Evolutionary conservation across 2,797 vertebrate genomes (phyloP), one percentile per base, ranked within the genome.

Genomic region (Onychomys arenicola): DNA sequence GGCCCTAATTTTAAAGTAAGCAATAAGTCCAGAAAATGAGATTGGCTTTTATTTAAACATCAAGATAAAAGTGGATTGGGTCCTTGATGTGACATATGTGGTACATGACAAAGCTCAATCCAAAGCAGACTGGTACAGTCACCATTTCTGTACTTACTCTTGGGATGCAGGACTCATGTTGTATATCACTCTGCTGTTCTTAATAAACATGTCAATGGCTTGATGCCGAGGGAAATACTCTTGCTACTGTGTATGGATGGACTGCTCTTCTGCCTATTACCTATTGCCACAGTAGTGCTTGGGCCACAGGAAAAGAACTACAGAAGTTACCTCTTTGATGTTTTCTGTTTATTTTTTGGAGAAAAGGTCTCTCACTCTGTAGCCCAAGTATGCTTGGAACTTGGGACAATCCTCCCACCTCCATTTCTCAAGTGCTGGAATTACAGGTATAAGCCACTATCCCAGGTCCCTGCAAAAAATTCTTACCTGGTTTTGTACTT

Each of bases 21-120:
- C 61, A 73, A 27, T 12, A n/a, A 83, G 37, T 76, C 82, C 75
- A 67, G 57, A 90, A 93, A 65, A 78, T 34, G 93, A 88, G 23
- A 23, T 91, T 76, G 23, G 40, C n/a, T 82, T 92, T 89, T 93
- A 84, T 61, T 95, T 89, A 81, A 59, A 25, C 52, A 69, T n/a
- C 34, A 95, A 16, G 6, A 49, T n/a, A 85, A 67, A 49, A 67
- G 25, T 40, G 73, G 59, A 34, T 63, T 4, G 10, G 2, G 61
- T 91, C 34, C 80, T 84, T 49, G 37, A 80, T n/a, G 52, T 61
- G 57, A 37, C 27, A n/a, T 32, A 9, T 37, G 12, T 8, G n/a
- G 12, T 29, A 61, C n/a, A n/a, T 37, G 89, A 9, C 32, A 37
- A 89, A 43, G 67, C 37, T 75, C 87, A 86, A 34, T 59, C 73